Conservation (phyloP, 1,140 invertebrate genomes). For the Drosophila fuyamai region DNA sequence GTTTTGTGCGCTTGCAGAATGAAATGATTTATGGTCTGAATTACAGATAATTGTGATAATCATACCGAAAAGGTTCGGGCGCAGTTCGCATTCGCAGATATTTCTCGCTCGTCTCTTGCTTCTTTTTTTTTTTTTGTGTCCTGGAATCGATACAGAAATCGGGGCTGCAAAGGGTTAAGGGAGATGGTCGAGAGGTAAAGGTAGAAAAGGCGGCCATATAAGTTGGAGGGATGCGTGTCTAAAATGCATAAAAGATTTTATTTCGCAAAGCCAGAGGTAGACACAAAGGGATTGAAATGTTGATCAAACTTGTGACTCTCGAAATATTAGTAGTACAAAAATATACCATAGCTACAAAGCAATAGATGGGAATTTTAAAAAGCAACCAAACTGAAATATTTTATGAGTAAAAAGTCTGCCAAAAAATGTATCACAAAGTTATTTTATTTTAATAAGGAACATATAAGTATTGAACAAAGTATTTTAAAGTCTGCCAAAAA, state of each 20-base stretch:
- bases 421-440: too few species aligned
- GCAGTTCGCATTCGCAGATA: slow-evolving; percentile 62
- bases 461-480: too few species aligned
- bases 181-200: neutral
- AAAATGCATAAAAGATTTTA: slow-evolving; percentile 54
- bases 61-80: slow-evolving; percentile 80
- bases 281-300: neutral
- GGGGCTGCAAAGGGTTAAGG: slow-evolving; percentile 34
- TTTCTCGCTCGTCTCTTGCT: slow-evolving; percentile 30
- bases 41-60: slow-evolving; percentile 84
- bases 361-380: neutral
- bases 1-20: slow-evolving; percentile 69
- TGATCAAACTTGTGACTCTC: neutral
- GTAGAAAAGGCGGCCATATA: slow-evolving; percentile 21
- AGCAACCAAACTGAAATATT: too few species aligned
- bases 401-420: too few species aligned
- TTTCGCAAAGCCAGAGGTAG: slow-evolving; percentile 16
- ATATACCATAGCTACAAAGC: too few species aligned
- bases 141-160: slow-evolving; percentile 72
- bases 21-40: slow-evolving; percentile 84
- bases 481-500: too few species aligned
- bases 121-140: slow-evolving; percentile 8
- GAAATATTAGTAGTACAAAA: neutral
- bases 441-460: too few species aligned
- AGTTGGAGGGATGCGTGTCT: slow-evolving; percentile 51